Percentiles rank a stretch among this genome's conserved stretches.
Evolutionary conservation across 2,888 invertebrate genomes (phyloP).

Genomic region (Lamproptera curius): DNA sequence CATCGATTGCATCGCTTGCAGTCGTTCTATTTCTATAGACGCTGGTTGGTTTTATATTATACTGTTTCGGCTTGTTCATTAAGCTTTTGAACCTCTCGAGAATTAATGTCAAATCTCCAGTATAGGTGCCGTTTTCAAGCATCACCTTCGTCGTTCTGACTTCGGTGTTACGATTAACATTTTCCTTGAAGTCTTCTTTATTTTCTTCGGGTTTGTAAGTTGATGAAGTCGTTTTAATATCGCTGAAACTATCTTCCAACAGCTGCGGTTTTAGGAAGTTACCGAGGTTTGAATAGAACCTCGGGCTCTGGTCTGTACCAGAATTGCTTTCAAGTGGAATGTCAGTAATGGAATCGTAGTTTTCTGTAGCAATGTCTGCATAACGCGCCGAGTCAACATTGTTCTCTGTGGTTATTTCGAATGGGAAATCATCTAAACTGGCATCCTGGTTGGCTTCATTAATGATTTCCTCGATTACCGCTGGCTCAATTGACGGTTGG

Average conservation of each 20-base stretch:
- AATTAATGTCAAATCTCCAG: neutral
- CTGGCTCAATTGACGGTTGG: neutral
- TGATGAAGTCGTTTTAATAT: slow-evolving; percentile 7
- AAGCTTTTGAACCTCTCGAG: no score
- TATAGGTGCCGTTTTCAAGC: neutral
- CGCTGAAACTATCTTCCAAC: neutral
- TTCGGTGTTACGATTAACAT: neutral
- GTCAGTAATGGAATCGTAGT: slow-evolving; percentile 6
- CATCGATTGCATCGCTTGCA: neutral
- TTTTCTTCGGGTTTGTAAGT: neutral
- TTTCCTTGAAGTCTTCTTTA: neutral
- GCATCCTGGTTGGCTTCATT: slow-evolving; percentile 1
- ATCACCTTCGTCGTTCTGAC: no score
- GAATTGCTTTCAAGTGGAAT: slow-evolving; percentile 5
- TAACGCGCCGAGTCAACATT: slow-evolving; percentile 29
- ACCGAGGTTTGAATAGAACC: slow-evolving; percentile 14
- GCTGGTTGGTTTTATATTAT: neutral
- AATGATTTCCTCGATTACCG: neutral
- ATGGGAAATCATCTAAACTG: slow-evolving; percentile 4
- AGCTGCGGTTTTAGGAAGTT: slow-evolving; percentile 5
- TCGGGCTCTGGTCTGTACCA: neutral
- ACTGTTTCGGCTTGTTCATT: no score
- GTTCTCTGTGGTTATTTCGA: slow-evolving; percentile 26
- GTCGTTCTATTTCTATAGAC: neutral
- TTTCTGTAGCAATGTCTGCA: slow-evolving; percentile 24